Evolutionary conservation across 2,888 invertebrate species (phyloP).

Genomic region (Conistra vaccinii): DNA sequence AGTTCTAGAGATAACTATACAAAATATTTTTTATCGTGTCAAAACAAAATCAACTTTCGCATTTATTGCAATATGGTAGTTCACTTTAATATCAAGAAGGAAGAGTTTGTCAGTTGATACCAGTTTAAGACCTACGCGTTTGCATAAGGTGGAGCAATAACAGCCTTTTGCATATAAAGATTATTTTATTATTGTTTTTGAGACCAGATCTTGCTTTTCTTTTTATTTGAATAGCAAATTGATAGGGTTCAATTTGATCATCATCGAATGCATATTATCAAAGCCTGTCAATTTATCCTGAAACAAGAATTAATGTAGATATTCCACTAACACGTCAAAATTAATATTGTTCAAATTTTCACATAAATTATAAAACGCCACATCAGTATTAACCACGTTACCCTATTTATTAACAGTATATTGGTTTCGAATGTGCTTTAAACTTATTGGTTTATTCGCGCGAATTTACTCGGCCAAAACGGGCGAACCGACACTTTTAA

Average conservation of each 20-base stretch:
- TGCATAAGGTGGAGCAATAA: slow-evolving; percentile 40
- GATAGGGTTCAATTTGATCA: background rate
- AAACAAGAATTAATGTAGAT: background rate
- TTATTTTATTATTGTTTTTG: background rate
- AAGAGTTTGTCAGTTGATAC: slow-evolving; percentile 41
- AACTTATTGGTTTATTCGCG: no score
- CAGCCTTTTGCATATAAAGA: slow-evolving; percentile 1
- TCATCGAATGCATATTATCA: background rate
- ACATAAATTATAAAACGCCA: background rate
- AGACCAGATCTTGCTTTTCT: no score
- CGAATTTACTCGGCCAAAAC: no score
- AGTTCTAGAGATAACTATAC: slow-evolving; percentile 8
- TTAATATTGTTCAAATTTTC: background rate
- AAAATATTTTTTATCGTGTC: slow-evolving; percentile 35
- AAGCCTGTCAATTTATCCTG: no score
- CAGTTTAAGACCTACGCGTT: slow-evolving; percentile 56
- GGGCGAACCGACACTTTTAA: no score
- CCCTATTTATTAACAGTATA: slow-evolving; percentile 29
- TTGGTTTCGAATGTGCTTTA: slow-evolving; percentile 24
- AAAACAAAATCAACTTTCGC: slow-evolving; percentile 43
- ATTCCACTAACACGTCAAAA: background rate
- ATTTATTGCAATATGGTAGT: slow-evolving; percentile 33
- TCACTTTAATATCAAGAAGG: slow-evolving; percentile 25
- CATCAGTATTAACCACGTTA: background rate
- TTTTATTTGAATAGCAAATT: background rate